phyloP scores from a whole-genome alignment of 2,888 invertebrate genomes.

The Mycalesis mineus region DNA sequence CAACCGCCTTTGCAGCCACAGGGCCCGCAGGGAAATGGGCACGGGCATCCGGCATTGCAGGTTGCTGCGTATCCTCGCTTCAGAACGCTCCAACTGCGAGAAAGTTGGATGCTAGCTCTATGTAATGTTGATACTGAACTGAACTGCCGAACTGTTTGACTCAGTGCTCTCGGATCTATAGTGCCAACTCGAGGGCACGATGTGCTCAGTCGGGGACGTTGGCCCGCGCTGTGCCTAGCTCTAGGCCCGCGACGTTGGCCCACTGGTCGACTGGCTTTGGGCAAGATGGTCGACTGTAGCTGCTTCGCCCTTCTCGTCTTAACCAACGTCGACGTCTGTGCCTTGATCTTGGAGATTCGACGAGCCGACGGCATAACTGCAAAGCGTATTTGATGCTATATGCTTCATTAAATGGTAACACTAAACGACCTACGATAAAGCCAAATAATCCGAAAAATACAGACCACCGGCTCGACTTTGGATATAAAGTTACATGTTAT shows the following conservation, averaged over 20 bases:
- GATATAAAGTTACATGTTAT: too few relatives aligned
- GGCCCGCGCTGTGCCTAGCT: constrained; percentile 25
- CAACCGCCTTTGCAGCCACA: constrained; percentile 43
- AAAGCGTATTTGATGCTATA: constrained; percentile 60
- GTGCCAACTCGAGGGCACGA: constrained; percentile 42
- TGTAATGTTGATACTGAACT: neutral
- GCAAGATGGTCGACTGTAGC: constrained; percentile 30
- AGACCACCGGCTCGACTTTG: too few relatives aligned
- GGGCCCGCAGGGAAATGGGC: constrained; percentile 43
- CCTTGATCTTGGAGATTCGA: constrained; percentile 44
- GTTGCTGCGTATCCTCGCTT: constrained; percentile 37
- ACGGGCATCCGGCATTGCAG: constrained; percentile 33
- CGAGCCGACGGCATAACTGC: constrained; percentile 53
- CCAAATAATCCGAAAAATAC: neutral
- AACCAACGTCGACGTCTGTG: constrained; percentile 34
- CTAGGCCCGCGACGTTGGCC: constrained; percentile 17
- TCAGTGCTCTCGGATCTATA: neutral
- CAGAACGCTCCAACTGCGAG: neutral
- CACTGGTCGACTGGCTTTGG: constrained; percentile 18
- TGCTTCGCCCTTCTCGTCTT: constrained; percentile 39
- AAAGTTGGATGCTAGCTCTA: neutral
- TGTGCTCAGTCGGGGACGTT: constrained; percentile 38
- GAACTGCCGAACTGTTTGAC: neutral
- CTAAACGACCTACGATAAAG: neutral
- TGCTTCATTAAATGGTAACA: constrained; percentile 20